Conservation (phyloP, 2,113 vertebrate species). For the Loxodonta africana region DNA sequence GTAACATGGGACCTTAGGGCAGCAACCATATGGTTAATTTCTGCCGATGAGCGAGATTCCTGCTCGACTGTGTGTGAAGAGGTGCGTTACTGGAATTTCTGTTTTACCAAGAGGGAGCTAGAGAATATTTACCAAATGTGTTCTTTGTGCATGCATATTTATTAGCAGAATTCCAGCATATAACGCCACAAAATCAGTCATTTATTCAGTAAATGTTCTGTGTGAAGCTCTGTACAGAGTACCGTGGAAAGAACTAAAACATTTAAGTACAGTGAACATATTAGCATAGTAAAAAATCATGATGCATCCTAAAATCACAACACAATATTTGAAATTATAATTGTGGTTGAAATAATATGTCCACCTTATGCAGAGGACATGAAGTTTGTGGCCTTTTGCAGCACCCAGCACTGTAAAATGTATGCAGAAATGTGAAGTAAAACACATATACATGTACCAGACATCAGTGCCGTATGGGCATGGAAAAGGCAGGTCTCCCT, state of each 20-base stretch:
- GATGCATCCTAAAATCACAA: background rate
- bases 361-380: background rate
- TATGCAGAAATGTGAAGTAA: background rate
- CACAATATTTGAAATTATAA: background rate
- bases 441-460: background rate
- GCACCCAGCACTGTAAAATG: background rate
- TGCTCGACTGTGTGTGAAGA: constrained; percentile 46
- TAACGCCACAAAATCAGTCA: background rate
- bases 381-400: background rate
- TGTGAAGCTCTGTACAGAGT: background rate
- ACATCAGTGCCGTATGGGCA: background rate
- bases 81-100: background rate
- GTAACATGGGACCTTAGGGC: background rate
- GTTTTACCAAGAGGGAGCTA: background rate
- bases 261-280: background rate
- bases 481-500: background rate
- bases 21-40: background rate
- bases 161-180: constrained; percentile 6
- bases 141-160: constrained; percentile 1
- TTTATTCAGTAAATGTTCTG: constrained; percentile 2
- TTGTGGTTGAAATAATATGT: background rate
- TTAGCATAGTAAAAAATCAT: background rate
- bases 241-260: background rate
- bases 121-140: background rate
- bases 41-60: background rate